These are phyloP conservation scores for Brachystomella parvula DNA, from an alignment of 1,140 invertebrate species.

Conservation along the genomic window DNA sequence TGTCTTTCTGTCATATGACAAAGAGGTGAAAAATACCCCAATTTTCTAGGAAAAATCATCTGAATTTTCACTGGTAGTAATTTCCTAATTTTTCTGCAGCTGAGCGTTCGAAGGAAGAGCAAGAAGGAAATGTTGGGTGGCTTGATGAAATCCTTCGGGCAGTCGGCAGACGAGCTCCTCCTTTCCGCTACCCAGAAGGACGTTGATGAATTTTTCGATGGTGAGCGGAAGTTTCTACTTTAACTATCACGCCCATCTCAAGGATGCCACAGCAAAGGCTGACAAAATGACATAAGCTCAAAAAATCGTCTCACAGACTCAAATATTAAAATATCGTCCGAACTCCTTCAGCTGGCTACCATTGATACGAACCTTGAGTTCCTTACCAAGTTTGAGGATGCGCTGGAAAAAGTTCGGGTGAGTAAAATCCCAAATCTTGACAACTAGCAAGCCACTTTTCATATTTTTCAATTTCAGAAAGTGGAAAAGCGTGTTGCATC, in stretches of 20 bases:
- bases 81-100: constrained; percentile 42
- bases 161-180: constrained; percentile 88
- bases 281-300: constrained; percentile 91
- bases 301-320: constrained; percentile 92
- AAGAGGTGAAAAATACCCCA: constrained; percentile 52
- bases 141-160: constrained; percentile 72
- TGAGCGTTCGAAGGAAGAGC: constrained; percentile 81
- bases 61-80: constrained; percentile 10
- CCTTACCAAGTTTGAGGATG: constrained; percentile 81
- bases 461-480: constrained; percentile 55
- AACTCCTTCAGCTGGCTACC: constrained; percentile 79
- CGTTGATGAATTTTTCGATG: constrained; percentile 98
- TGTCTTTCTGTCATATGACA: constrained; percentile 95
- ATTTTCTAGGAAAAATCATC: constrained; percentile 14
- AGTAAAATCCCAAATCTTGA: constrained; percentile 40
- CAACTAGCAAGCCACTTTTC: too few relatives aligned
- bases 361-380: constrained; percentile 83
- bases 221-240: constrained; percentile 89
- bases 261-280: constrained; percentile 79
- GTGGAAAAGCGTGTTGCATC: constrained; percentile 90
- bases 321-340: constrained; percentile 91
- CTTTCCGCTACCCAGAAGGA: constrained; percentile 89
- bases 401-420: constrained; percentile 88
- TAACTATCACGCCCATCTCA: constrained; percentile 89
- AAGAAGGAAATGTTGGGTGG: constrained; percentile 65